phyloP scores from a whole-genome alignment of 2,113 vertebrate species.

The Vulpes ferrilata region DNA sequence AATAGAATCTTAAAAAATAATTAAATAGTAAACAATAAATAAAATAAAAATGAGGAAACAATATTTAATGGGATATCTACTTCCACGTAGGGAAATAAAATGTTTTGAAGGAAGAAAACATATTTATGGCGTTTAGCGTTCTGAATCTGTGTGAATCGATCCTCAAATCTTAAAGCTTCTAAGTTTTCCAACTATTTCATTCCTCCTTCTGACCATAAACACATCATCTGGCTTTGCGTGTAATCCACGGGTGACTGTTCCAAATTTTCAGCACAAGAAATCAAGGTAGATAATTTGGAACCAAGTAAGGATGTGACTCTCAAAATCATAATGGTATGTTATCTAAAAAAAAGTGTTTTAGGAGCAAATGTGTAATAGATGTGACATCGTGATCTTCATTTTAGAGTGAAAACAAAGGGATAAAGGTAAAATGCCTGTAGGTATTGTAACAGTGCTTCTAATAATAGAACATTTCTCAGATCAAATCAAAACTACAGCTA shows the following conservation, averaged over 20 bases:
- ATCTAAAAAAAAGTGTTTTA: background rate
- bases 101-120: background rate
- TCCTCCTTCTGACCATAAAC: background rate
- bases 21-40: too few relatives aligned
- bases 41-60: background rate
- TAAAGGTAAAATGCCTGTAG: background rate
- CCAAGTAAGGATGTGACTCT: background rate
- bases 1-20: too few relatives aligned
- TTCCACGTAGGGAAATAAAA: background rate
- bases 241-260: background rate
- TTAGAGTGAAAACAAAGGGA: background rate
- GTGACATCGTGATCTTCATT: background rate
- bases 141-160: background rate
- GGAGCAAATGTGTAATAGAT: background rate
- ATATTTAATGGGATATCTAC: background rate
- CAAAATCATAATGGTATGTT: background rate
- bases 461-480: background rate
- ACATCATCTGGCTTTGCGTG: background rate
- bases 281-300: background rate
- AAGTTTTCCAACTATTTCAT: background rate
- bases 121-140: background rate
- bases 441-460: background rate
- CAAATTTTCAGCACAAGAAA: slow-evolving; percentile 10
- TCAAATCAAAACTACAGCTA: background rate
- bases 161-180: background rate